Conservation (phyloP, 2,797 vertebrate genomes). For the Leptatherina wallacei region DNA sequence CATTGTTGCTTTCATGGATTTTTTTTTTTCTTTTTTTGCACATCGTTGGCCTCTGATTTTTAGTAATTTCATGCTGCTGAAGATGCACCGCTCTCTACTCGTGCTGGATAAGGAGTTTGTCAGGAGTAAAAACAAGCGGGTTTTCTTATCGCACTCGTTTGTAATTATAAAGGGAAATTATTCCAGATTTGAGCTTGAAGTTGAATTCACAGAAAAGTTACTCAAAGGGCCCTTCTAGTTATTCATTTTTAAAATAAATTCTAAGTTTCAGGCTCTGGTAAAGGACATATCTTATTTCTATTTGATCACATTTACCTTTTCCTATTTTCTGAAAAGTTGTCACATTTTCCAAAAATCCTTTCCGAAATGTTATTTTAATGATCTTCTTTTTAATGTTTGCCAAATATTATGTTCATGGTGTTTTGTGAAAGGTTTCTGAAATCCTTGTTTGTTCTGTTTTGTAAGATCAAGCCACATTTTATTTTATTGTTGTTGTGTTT, state of each 20-base stretch:
- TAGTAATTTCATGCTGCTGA: conserved; percentile 44
- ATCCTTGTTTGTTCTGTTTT: background rate
- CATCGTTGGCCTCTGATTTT: conserved; percentile 20
- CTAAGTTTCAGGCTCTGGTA: background rate
- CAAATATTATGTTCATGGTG: background rate
- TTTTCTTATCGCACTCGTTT: conserved; percentile 29
- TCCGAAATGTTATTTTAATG: background rate
- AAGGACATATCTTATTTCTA: background rate
- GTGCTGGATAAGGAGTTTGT: conserved; percentile 27
- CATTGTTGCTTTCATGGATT: background rate
- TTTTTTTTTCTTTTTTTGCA: conserved; percentile 10
- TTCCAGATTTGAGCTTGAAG: conserved; percentile 23
- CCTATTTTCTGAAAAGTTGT: background rate
- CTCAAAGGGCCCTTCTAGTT: background rate
- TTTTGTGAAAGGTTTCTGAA: background rate
- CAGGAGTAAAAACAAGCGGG: conserved; percentile 19
- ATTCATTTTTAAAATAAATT: background rate
- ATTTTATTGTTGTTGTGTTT: background rate
- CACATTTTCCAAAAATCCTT: background rate
- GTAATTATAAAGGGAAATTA: conserved; percentile 7
- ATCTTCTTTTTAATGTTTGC: background rate
- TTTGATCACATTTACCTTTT: background rate
- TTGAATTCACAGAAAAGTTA: background rate
- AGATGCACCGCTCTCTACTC: conserved; percentile 15
- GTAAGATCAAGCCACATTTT: background rate